Percentiles rank a stretch among this genome's conserved stretches.
Conservation (phyloP, 2,113 vertebrate genomes). For the Gadus macrocephalus region DNA sequence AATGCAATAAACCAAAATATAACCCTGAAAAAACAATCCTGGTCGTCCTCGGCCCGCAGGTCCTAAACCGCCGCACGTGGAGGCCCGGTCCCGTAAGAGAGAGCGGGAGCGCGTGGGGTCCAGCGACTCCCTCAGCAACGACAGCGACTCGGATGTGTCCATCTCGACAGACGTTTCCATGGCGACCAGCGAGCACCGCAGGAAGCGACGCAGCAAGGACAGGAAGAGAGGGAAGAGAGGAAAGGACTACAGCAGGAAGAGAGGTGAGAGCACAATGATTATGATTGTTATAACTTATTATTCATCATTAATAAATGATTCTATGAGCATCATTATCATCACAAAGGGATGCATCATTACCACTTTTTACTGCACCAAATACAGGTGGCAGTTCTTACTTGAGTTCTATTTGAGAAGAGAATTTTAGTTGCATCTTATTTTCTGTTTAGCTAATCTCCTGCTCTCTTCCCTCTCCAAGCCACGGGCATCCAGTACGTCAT, state of each 20-base stretch:
- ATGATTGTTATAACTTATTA: too few relatives aligned
- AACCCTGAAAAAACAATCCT: too few relatives aligned
- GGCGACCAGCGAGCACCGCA: slow-evolving; percentile 52
- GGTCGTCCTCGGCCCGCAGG: slow-evolving; percentile 12
- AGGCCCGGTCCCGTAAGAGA: slow-evolving; percentile 60
- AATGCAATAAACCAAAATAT: too few relatives aligned
- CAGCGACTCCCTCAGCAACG: slow-evolving; percentile 46
- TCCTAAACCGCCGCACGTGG: slow-evolving; percentile 47
- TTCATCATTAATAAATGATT: too few relatives aligned
- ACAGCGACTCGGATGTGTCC: slow-evolving; percentile 52
- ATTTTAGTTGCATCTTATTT: too few relatives aligned
- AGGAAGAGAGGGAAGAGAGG: slow-evolving; percentile 61
- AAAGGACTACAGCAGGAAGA: slow-evolving; percentile 71
- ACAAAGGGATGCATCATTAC: too few relatives aligned
- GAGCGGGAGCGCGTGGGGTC: slow-evolving; percentile 51
- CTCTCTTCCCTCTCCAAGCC: slow-evolving; percentile 34
- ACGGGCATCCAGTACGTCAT: slow-evolving; percentile 70
- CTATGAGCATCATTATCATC: too few relatives aligned
- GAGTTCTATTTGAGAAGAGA: too few relatives aligned
- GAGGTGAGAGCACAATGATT: slow-evolving; percentile 46
- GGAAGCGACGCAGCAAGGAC: slow-evolving; percentile 65
- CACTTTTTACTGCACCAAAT: too few relatives aligned
- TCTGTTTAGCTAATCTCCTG: too few relatives aligned
- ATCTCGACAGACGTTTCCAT: slow-evolving; percentile 50
- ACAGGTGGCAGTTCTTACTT: too few relatives aligned